Evolutionary conservation across 2,113 vertebrate genomes (phyloP).

Genomic region (Cettia cetti): DNA sequence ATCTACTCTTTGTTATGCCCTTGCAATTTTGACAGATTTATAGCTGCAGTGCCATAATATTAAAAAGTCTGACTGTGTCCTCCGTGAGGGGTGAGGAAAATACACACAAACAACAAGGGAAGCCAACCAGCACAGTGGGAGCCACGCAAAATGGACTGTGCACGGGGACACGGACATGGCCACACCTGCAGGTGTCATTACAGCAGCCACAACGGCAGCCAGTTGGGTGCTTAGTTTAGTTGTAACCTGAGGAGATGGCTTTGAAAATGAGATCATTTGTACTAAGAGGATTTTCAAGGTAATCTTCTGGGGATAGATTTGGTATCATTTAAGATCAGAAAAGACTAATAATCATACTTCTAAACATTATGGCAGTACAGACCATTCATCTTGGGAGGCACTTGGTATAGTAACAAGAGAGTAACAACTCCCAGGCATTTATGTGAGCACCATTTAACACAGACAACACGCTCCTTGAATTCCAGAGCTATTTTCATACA

Average conservation of each 20-base stretch:
- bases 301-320: not conserved
- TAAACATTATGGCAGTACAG: not conserved
- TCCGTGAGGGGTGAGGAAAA: not conserved
- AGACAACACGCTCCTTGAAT: not conserved
- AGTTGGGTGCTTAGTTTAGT: not conserved
- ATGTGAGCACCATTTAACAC: not conserved
- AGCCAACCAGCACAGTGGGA: not conserved
- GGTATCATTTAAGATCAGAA: not conserved
- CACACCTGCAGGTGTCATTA: not conserved
- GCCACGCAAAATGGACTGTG: not conserved
- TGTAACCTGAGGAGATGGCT: not conserved
- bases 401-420: not conserved
- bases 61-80: not conserved
- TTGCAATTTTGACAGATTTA: not conserved
- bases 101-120: not conserved
- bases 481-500: not conserved
- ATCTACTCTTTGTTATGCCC: not conserved
- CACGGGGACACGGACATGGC: not conserved
- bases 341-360: not conserved
- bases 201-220: not conserved
- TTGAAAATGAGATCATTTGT: conserved; percentile 17
- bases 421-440: not conserved
- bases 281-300: conserved; percentile 18
- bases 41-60: not conserved
- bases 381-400: not conserved